phyloP scores from a whole-genome alignment of 2,113 vertebrate species.

The Desmodus rotundus region DNA sequence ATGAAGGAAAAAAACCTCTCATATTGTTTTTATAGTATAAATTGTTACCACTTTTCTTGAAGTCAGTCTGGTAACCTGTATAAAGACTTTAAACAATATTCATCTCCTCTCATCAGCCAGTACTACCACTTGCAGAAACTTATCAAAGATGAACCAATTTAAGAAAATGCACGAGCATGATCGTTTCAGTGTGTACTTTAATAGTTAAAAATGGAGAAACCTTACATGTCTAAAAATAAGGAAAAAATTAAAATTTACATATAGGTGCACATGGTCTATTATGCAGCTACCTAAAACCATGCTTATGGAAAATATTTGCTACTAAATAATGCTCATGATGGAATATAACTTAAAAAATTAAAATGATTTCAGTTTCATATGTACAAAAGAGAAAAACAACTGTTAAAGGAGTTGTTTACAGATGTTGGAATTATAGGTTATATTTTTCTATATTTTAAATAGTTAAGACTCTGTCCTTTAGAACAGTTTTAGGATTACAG shows the following conservation, averaged over 20 bases:
- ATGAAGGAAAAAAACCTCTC: not conserved
- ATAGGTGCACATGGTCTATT: not conserved
- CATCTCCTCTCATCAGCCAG: not conserved
- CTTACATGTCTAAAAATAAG: not conserved
- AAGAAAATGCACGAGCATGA: conserved; percentile 5
- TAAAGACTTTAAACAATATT: not conserved
- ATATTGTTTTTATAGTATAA: not conserved
- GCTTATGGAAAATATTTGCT: not conserved
- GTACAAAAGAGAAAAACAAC: not conserved
- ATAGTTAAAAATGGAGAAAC: not conserved
- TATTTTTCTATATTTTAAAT: not conserved
- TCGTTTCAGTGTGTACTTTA: not conserved
- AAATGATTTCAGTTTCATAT: not conserved
- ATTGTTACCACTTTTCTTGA: not conserved
- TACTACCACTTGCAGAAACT: not conserved
- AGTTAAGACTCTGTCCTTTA: not conserved
- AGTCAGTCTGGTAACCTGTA: not conserved
- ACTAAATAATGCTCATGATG: not conserved
- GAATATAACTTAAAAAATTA: not conserved
- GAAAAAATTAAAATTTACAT: not conserved
- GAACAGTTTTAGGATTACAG: not conserved
- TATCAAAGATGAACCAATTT: not conserved
- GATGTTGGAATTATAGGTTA: not conserved
- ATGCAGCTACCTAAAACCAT: not conserved
- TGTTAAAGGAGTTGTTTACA: not conserved